These are phyloP conservation scores for Alcis repandata DNA, from an alignment of 2,888 invertebrate species.

Conservation along the genomic window DNA sequence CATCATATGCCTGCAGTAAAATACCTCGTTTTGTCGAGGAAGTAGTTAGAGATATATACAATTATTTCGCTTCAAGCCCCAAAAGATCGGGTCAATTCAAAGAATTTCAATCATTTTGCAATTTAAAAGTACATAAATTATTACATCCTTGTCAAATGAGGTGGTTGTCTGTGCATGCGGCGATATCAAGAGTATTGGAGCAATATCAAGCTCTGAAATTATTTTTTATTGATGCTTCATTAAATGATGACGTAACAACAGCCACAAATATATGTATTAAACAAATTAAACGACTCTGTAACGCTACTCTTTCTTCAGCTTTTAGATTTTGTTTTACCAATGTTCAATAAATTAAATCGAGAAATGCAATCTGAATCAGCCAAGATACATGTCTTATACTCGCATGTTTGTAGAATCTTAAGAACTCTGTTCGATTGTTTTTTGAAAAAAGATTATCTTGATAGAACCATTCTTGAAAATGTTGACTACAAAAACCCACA, in stretches of 20 bases:
- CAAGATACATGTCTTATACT: conserved; percentile 2
- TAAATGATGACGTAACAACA: too few relatives aligned
- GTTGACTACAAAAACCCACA: conserved; percentile 45
- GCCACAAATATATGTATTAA: neutral
- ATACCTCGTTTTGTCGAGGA: conserved; percentile 32
- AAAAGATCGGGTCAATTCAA: conserved; percentile 35
- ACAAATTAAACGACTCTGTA: conserved; percentile 25
- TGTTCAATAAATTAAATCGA: conserved; percentile 20
- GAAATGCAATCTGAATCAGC: too few relatives aligned
- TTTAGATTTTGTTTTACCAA: conserved; percentile 43
- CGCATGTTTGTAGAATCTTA: neutral
- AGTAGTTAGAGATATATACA: conserved; percentile 33
- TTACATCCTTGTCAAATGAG: conserved; percentile 43
- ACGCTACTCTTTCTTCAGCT: conserved; percentile 43
- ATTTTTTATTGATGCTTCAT: too few relatives aligned
- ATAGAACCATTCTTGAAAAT: conserved; percentile 43
- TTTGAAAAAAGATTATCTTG: conserved; percentile 45
- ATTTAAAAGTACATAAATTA: conserved; percentile 32
- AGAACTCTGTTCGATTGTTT: conserved; percentile 52
- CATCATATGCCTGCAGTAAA: conserved; percentile 36
- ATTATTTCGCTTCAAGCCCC: conserved; percentile 34
- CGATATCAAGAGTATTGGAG: conserved; percentile 35
- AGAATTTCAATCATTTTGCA: conserved; percentile 29
- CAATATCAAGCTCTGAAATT: conserved; percentile 30
- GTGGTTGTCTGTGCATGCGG: conserved; percentile 42